Conservation (phyloP, 2,888 invertebrate genomes). For the Dendrolimus houi region DNA sequence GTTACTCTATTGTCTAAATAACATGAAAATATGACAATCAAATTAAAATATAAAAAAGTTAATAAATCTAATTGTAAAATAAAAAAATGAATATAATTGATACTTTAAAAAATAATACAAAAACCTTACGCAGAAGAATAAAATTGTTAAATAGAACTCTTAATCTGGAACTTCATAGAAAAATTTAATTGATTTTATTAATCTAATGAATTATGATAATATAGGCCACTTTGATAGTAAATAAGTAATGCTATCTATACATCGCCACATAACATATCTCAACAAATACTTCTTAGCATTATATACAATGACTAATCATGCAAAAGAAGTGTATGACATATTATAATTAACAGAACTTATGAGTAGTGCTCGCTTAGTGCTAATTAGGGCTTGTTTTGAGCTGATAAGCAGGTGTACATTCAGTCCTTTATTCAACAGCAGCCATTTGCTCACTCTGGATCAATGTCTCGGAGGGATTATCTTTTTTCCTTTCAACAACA, state of each 20-base stretch:
- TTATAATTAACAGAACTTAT: conserved; percentile 61
- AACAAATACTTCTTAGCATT: conserved; percentile 56
- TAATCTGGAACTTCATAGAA: conserved; percentile 56
- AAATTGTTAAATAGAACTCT: conserved; percentile 60
- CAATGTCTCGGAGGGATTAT: conserved; percentile 55
- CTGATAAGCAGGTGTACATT: conserved; percentile 50
- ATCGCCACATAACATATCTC: conserved; percentile 50
- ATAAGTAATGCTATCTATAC: conserved; percentile 40
- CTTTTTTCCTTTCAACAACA: conserved; percentile 41
- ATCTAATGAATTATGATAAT: conserved; percentile 42
- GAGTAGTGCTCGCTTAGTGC: conserved; percentile 65
- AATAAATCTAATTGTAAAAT: conserved; percentile 32
- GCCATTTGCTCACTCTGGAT: conserved; percentile 61
- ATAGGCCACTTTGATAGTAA: conserved; percentile 59
- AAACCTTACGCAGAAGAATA: conserved; percentile 42
- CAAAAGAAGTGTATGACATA: conserved; percentile 57
- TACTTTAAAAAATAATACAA: conserved; percentile 66
- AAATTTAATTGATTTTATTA: conserved; percentile 38
- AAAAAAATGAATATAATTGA: conserved; percentile 48
- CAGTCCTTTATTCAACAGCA: conserved; percentile 50
- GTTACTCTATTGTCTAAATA: conserved; percentile 9
- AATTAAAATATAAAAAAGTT: conserved; percentile 23
- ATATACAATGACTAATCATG: conserved; percentile 65
- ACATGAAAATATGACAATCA: conserved; percentile 22
- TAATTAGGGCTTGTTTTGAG: conserved; percentile 61